phyloP scores from a whole-genome alignment of 2,113 vertebrate species.

The Axis porcinus region DNA sequence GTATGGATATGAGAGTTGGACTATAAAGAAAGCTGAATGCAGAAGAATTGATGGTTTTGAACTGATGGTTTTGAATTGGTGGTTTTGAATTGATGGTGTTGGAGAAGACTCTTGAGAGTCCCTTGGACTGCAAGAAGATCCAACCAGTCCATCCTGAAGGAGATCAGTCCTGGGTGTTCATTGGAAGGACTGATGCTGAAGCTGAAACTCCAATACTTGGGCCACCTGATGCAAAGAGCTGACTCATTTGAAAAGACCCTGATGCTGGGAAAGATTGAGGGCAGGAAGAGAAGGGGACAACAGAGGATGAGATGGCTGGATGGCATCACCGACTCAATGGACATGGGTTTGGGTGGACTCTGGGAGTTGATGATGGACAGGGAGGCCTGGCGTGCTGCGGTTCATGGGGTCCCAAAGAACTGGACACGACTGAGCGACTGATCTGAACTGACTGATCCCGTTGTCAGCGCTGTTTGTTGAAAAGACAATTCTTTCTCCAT shows the following conservation, averaged over 20 bases:
- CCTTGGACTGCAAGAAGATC: neutral
- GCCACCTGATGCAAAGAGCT: fast-evolving
- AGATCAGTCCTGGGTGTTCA: neutral
- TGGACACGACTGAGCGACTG: fast-evolving
- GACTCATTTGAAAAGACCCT: neutral
- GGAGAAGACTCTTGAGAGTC: neutral
- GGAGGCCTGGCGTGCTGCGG: neutral
- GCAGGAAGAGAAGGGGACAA: neutral
- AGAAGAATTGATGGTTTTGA: neutral
- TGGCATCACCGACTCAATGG: neutral
- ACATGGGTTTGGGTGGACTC: neutral
- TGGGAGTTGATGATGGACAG: neutral
- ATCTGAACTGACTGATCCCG: neutral
- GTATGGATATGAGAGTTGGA: neutral
- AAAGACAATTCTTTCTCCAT: neutral
- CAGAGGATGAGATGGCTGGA: neutral
- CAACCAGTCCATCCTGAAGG: neutral
- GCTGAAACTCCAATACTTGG: neutral
- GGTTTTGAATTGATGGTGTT: neutral
- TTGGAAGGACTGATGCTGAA: neutral
- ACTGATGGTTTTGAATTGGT: neutral
- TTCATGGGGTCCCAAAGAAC: neutral
- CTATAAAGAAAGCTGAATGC: neutral
- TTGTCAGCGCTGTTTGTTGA: neutral
- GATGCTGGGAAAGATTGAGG: neutral